Evolutionary conservation across 2,797 vertebrate species (phyloP).

Genomic region (Hippopotamyrus pictus): DNA sequence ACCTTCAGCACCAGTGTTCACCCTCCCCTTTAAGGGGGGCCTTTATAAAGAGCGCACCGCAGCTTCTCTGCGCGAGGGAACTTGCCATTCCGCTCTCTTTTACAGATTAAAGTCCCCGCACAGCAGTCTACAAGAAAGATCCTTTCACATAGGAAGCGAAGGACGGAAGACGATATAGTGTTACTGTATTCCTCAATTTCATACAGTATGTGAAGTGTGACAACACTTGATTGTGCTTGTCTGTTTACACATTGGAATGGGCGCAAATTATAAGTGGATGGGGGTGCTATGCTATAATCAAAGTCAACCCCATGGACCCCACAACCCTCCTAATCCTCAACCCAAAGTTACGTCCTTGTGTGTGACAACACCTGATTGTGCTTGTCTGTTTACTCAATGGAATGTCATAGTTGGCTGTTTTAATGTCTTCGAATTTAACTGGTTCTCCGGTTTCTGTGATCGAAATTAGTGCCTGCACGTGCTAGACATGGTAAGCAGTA

Average conservation of each 20-base stretch:
- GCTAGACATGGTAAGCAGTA: not conserved
- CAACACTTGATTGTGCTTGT: not conserved
- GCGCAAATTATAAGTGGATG: not conserved
- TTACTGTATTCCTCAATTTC: not conserved
- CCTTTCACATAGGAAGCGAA: not conserved
- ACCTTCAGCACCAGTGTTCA: slow-evolving; percentile 49
- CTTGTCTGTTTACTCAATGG: not conserved
- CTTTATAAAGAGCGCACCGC: slow-evolving; percentile 11
- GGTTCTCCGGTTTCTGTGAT: not conserved
- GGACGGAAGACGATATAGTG: not conserved
- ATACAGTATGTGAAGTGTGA: not conserved
- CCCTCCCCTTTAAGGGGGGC: slow-evolving; percentile 29
- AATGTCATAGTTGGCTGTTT: not conserved
- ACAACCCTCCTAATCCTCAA: not conserved
- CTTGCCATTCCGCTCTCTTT: not conserved
- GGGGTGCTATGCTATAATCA: not conserved
- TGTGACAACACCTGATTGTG: not conserved
- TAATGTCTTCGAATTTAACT: not conserved
- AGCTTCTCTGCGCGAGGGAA: not conserved
- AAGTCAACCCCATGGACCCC: not conserved
- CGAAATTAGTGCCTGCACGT: not conserved
- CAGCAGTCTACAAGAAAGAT: not conserved
- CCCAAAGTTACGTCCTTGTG: not conserved
- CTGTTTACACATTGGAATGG: not conserved
- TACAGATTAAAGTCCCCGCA: not conserved